Evolutionary conservation across 1,140 invertebrate genomes (phyloP).

Genomic region (Zophobas morio): DNA sequence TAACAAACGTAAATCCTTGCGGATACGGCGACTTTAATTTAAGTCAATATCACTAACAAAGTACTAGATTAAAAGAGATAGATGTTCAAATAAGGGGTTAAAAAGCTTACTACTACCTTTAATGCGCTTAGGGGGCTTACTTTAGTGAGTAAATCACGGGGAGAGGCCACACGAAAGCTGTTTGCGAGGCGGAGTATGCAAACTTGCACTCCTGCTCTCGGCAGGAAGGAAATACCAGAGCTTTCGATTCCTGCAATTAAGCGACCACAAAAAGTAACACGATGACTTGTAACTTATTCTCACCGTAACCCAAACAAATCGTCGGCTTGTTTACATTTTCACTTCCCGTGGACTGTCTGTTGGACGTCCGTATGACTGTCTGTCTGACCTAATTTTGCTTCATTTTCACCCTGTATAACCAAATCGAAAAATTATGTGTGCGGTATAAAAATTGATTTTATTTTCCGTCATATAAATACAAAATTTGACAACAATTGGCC

Average conservation of each 20-base stretch:
- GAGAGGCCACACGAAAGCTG: neutral
- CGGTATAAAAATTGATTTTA: no score
- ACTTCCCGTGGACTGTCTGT: no score
- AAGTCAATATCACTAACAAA: constrained; percentile 53
- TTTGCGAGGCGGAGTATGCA: neutral
- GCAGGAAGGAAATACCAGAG: neutral
- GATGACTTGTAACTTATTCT: no score
- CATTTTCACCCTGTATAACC: no score
- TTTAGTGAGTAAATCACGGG: constrained; percentile 42
- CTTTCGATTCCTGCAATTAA: neutral
- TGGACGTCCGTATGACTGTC: no score
- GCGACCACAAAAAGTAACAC: no score
- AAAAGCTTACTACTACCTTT: constrained; percentile 48
- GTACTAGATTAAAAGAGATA: constrained; percentile 50
- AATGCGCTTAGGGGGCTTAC: constrained; percentile 45
- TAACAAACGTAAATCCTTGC: constrained; percentile 40
- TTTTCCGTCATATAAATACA: no score
- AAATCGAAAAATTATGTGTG: no score
- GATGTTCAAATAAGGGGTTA: constrained; percentile 52
- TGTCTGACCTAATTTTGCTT: no score
- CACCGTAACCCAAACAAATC: no score
- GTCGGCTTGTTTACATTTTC: no score
- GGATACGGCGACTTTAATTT: constrained; percentile 45
- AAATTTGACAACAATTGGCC: no score
- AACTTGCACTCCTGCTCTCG: constrained; percentile 3